Evolutionary conservation across 2,888 invertebrate species (phyloP), one percentile per base, ranked within the genome.

Genomic region (Tiliacea aurago): DNA sequence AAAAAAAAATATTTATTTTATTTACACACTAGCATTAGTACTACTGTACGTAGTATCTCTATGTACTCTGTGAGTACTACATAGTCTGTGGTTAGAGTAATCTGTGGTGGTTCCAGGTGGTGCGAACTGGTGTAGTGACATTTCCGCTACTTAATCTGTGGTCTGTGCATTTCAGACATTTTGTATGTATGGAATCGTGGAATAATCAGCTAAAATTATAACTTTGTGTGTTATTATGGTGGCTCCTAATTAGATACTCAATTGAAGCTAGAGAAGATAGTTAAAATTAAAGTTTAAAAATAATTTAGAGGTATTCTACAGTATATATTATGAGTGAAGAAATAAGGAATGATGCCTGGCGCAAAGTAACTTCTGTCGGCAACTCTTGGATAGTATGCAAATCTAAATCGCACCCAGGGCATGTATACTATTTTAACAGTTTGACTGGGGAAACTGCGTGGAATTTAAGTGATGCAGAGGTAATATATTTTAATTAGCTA

Each of bases 401-500:
- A 66, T 95, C 95, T 9, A 94, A 90, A 79, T 91, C 93, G 5
- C 89, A 92, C 71, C 84, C 86, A 63, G 93, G 93, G 13, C 84
- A 87, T 56, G 87, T 91, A 67, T 95, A 94, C 85, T 95, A 94
- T 81, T 94, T 94, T 74, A 95, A 95, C 73, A 93, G 92, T 41
- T 28, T 88, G 2, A 94, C 93, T 75, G 94, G 94, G 51, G 88
- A 93, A 85, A 87, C 94, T 78, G 92, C 86, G 33, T 95, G 95
- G 95, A 92, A 94, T 86, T 84, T 94, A 76, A 92, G 92, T 76
- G 90, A 91, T 66, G 72, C 85, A 28, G 93, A 94, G 90, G 95
- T 94, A 88, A 66, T 47, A 37, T n/a, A 20, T 33, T 68, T 15
- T 20, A 15, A 18, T 41, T 20, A 20, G 18, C 0, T 20, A 58